A percentile compares a stretch with the other conserved stretches of the same genome.
These are phyloP conservation scores for Psammodynastes pulverulentus DNA, from an alignment of 2,113 vertebrate genomes.

Conservation along the genomic window DNA sequence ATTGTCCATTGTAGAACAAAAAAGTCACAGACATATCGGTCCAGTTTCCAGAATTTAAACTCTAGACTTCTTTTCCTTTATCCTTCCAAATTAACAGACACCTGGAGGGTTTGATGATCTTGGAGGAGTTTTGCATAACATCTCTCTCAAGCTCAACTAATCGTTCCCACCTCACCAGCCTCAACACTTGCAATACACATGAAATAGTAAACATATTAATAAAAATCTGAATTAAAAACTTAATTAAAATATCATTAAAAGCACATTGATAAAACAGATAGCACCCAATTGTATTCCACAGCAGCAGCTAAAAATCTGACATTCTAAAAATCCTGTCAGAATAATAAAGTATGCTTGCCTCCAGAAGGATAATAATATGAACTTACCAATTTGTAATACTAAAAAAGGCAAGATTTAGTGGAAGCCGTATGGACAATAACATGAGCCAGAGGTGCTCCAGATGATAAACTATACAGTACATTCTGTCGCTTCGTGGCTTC, in stretches of 20 bases:
- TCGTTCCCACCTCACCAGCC: background rate
- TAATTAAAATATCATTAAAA: background rate
- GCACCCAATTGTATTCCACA: background rate
- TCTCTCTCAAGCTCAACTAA: background rate
- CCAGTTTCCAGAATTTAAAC: background rate
- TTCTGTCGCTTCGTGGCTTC: background rate
- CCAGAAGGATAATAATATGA: background rate
- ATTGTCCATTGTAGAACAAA: background rate
- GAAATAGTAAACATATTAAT: background rate
- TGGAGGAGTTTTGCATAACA: background rate
- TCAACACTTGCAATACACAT: background rate
- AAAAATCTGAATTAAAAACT: background rate
- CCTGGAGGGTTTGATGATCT: background rate
- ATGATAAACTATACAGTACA: background rate
- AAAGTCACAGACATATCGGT: background rate
- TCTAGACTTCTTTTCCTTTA: background rate
- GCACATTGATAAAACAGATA: background rate
- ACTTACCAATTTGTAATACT: background rate
- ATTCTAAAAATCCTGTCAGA: background rate
- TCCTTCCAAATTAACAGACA: background rate
- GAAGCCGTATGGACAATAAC: background rate
- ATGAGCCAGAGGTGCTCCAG: background rate
- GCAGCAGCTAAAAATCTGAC: background rate
- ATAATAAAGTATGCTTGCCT: background rate
- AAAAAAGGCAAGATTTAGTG: background rate